Conservation (phyloP, 2,797 vertebrate species). For the Glossophaga mutica region DNA sequence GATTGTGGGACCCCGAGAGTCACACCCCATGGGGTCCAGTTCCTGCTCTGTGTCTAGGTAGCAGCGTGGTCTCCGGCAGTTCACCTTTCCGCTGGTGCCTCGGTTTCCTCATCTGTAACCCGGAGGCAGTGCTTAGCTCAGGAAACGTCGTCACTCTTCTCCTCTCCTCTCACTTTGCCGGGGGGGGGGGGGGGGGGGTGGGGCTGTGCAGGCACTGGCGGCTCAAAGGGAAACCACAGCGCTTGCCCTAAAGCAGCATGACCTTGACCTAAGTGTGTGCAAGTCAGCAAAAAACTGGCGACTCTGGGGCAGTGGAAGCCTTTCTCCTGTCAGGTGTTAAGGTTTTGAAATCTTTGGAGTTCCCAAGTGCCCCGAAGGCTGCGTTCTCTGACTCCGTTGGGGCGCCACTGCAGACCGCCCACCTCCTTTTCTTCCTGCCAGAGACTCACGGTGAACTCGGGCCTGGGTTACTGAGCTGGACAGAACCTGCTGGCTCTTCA, state of each 20-base stretch:
- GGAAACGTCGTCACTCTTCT: neutral
- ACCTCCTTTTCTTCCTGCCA: neutral
- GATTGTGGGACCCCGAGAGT: neutral
- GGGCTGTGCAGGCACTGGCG: neutral
- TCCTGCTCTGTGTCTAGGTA: neutral
- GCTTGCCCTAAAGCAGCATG: neutral
- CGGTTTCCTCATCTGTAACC: neutral
- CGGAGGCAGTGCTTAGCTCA: neutral
- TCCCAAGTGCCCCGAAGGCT: neutral
- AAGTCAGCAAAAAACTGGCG: neutral
- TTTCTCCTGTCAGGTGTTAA: neutral
- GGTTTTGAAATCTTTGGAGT: neutral
- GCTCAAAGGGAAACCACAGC: neutral
- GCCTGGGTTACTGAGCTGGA: neutral
- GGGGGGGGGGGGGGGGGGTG: too few relatives aligned
- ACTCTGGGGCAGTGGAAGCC: neutral
- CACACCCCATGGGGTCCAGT: too few relatives aligned
- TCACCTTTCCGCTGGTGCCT: neutral
- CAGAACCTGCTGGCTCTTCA: neutral
- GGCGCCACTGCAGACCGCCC: neutral
- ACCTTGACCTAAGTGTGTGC: neutral
- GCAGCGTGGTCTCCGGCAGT: neutral
- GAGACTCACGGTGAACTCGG: rapidly evolving
- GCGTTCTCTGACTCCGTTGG: neutral
- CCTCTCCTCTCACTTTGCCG: neutral